These are phyloP conservation scores for Phalacrocorax pelagicus DNA, from an alignment of 2,113 vertebrate genomes.

Conservation along the genomic window DNA sequence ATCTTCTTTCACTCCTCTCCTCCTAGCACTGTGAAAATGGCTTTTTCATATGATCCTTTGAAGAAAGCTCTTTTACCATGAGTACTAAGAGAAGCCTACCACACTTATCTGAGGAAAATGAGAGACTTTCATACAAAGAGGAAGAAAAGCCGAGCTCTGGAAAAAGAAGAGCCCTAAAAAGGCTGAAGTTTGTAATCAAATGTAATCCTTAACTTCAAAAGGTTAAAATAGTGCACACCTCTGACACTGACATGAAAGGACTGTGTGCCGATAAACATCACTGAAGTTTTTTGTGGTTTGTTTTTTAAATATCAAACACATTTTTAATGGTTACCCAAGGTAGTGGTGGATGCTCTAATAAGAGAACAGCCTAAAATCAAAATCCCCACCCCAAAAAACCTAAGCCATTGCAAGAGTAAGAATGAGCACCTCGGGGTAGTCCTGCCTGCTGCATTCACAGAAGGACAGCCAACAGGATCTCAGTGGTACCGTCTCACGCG, in stretches of 20 bases:
- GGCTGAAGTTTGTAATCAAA: neutral
- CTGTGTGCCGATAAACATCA: neutral
- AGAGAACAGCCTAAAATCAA: neutral
- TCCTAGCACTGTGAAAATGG: neutral
- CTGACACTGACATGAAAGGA: neutral
- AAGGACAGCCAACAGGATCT: fast-evolving
- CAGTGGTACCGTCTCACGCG: fast-evolving
- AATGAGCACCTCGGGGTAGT: fast-evolving
- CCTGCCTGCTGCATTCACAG: neutral
- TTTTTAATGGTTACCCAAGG: neutral
- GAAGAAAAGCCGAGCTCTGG: neutral
- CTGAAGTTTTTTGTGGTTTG: fast-evolving
- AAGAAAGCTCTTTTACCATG: neutral
- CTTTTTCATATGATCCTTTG: constrained; percentile 9
- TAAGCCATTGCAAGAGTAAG: neutral
- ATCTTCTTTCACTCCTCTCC: neutral
- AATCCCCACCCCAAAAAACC: fast-evolving
- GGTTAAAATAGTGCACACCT: fast-evolving
- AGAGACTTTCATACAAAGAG: neutral
- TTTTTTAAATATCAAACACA: neutral
- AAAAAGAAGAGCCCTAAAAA: neutral
- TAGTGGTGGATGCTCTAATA: neutral
- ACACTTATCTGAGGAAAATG: neutral
- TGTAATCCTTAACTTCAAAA: neutral
- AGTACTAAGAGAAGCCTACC: neutral